Evolutionary conservation across 2,797 vertebrate species (phyloP).

Genomic region (Poeciliopsis gracilis): DNA sequence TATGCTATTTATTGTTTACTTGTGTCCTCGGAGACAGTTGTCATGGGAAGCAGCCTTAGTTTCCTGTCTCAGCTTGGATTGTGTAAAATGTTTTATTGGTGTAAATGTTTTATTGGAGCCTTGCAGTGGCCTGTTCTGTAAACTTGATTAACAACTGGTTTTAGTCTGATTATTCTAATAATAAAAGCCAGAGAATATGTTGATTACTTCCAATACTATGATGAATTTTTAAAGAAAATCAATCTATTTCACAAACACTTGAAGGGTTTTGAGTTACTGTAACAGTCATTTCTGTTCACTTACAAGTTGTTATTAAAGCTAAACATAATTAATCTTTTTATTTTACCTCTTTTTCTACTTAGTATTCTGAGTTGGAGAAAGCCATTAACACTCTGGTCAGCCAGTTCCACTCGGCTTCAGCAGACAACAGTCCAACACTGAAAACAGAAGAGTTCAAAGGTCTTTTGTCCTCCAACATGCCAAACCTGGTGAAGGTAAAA

Average conservation of each 20-base stretch:
- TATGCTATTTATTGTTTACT: background rate
- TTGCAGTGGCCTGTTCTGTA: conserved; percentile 4
- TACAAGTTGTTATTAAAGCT: background rate
- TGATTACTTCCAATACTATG: background rate
- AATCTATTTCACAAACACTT: background rate
- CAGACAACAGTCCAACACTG: conserved; percentile 68
- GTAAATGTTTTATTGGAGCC: background rate
- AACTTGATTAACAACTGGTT: background rate
- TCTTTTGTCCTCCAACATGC: conserved; percentile 78
- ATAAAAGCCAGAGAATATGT: background rate
- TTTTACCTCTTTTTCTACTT: background rate
- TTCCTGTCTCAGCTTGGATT: too few species aligned
- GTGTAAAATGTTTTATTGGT: background rate
- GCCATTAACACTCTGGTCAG: conserved; percentile 81
- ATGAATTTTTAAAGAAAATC: background rate
- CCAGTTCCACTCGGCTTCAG: conserved; percentile 80
- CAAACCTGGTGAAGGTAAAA: conserved; percentile 77
- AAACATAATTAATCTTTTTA: background rate
- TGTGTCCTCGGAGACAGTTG: background rate
- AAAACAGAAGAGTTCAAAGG: conserved; percentile 80
- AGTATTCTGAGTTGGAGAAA: conserved; percentile 81
- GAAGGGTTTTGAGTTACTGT: background rate
- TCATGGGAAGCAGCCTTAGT: background rate
- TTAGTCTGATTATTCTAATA: background rate
- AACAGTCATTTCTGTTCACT: too few species aligned